Percentiles rank a stretch among this genome's conserved stretches.
Evolutionary conservation across 2,797 vertebrate genomes (phyloP).

Genomic region (Moxostoma hubbsi): DNA sequence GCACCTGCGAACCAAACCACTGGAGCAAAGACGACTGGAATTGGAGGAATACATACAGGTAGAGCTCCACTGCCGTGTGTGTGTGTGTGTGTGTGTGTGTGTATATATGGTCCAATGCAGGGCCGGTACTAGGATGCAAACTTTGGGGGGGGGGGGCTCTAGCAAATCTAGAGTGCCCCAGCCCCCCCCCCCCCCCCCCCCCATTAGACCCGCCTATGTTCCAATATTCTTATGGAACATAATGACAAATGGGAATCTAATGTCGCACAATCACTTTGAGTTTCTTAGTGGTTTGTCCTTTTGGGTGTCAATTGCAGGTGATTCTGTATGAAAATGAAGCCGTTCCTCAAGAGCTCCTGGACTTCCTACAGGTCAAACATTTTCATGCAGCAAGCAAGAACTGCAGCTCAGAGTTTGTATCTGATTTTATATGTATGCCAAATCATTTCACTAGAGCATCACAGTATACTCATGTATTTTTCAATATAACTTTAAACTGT

Average conservation of each 20-base stretch:
- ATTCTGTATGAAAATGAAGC: slow-evolving; percentile 76
- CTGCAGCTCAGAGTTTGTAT: slow-evolving; percentile 75
- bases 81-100: too few species aligned
- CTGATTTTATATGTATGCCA: not conserved
- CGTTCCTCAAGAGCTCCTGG: slow-evolving; percentile 79
- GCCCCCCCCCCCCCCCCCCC: too few species aligned
- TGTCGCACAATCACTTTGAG: too few species aligned
- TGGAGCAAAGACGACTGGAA: slow-evolving; percentile 88
- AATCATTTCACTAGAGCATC: not conserved
- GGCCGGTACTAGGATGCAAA: too few species aligned
- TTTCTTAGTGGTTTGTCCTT: not conserved
- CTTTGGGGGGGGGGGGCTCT: too few species aligned
- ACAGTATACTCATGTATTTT: not conserved
- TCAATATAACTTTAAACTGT: not conserved
- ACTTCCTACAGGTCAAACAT: slow-evolving; percentile 81
- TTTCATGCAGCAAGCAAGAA: slow-evolving; percentile 77
- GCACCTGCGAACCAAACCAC: slow-evolving; percentile 85
- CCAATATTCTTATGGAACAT: too few species aligned
- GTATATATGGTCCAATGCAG: not conserved
- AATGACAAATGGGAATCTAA: too few species aligned
- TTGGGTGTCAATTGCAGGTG: slow-evolving; percentile 61
- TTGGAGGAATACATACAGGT: slow-evolving; percentile 90
- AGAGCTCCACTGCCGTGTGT: not conserved
- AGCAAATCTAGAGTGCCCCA: too few species aligned
- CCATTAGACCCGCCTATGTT: not conserved